These are phyloP conservation scores for Ianthella basta DNA, from an alignment of 37 sponge, comb jelly and placozoan genomes.

Conservation along the genomic window DNA sequence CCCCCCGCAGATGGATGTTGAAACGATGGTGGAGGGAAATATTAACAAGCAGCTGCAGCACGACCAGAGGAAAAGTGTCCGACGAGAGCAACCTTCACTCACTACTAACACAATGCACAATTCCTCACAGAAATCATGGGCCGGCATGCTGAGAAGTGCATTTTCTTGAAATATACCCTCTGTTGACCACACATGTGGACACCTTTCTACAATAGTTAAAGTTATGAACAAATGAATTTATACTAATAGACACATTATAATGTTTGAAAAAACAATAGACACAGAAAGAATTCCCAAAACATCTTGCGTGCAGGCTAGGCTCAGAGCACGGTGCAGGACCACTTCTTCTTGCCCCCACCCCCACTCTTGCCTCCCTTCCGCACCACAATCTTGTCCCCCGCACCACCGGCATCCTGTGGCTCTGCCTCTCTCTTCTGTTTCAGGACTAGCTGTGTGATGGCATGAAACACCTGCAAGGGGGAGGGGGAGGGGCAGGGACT, in stretches of 20 bases:
- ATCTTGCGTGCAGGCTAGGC: too few relatives aligned
- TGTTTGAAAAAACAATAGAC: too few relatives aligned
- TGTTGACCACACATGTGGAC: too few relatives aligned
- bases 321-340: background rate
- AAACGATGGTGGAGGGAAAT: constrained; percentile 21
- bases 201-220: too few relatives aligned
- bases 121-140: background rate
- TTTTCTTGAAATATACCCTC: background rate
- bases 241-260: too few relatives aligned
- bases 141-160: background rate
- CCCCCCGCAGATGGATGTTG: constrained; percentile 25
- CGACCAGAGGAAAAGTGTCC: background rate
- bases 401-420: constrained; percentile 51
- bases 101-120: background rate
- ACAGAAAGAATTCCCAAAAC: too few relatives aligned
- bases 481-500: background rate
- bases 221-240: too few relatives aligned
- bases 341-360: constrained; percentile 41
- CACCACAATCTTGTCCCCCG: constrained; percentile 54
- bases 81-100: background rate
- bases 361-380: too few relatives aligned
- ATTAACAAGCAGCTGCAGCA: constrained; percentile 24
- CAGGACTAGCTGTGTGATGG: constrained; percentile 90
- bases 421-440: constrained; percentile 76
- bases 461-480: constrained; percentile 84